Evolutionary conservation across 2,797 vertebrate species (phyloP).

Genomic region (Coranthus polyacanthus): DNA sequence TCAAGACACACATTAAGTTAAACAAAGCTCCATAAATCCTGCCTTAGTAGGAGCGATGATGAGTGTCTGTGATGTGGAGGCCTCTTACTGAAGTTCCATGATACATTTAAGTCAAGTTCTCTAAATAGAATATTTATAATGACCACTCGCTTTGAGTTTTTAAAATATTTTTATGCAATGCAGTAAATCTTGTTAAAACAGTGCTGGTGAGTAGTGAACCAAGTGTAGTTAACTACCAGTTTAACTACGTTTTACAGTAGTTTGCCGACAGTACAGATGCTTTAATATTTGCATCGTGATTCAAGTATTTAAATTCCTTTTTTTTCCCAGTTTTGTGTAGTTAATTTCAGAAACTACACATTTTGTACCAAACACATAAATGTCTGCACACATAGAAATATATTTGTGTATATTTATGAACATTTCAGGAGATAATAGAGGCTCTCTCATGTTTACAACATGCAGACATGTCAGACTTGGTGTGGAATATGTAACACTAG

Average conservation of each 20-base stretch:
- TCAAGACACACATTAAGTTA: conserved; percentile 62
- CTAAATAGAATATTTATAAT: conserved; percentile 17
- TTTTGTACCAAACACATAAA: not conserved
- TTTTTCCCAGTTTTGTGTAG: too few species aligned
- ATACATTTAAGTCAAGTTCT: conserved; percentile 19
- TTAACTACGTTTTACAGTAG: too few species aligned
- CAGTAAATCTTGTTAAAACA: not conserved
- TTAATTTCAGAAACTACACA: too few species aligned
- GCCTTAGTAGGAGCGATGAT: conserved; percentile 25
- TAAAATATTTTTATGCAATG: conserved; percentile 2
- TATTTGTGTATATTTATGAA: conserved; percentile 1
- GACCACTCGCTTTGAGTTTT: not conserved
- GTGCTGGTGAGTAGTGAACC: too few species aligned
- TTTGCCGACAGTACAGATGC: too few species aligned
- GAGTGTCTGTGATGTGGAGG: conserved; percentile 41
- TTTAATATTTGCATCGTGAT: too few species aligned
- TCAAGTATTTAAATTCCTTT: too few species aligned
- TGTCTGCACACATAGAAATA: not conserved
- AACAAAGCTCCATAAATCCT: conserved; percentile 60
- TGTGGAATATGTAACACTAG: conserved; percentile 45
- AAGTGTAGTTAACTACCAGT: too few species aligned
- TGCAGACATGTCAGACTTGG: conserved; percentile 29
- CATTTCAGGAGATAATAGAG: too few species aligned
- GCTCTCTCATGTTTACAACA: conserved; percentile 19
- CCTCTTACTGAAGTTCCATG: conserved; percentile 16